Evolutionary conservation across 2,113 vertebrate species (phyloP).

Genomic region (Talpa occidentalis): DNA sequence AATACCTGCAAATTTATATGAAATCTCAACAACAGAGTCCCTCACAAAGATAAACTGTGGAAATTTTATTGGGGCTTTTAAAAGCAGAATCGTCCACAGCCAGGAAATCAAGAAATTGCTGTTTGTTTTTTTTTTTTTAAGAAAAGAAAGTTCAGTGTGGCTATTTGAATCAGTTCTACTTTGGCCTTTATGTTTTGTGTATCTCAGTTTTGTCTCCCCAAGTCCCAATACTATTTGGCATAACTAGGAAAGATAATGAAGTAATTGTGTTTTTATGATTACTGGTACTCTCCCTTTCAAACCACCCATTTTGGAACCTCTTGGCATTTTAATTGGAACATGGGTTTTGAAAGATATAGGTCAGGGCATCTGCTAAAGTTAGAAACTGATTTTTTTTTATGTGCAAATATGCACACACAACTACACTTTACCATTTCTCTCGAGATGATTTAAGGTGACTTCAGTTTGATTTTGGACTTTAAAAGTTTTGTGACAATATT

Average conservation of each 20-base stretch:
- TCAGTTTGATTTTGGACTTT: slow-evolving; percentile 7
- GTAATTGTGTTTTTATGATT: slow-evolving; percentile 24
- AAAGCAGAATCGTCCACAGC: slow-evolving; percentile 16
- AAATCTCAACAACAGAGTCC: slow-evolving; percentile 42
- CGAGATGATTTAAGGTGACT: background rate
- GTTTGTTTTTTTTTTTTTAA: background rate
- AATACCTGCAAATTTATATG: slow-evolving; percentile 59
- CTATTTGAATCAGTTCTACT: slow-evolving; percentile 45
- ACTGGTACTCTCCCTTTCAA: background rate
- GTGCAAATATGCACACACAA: background rate
- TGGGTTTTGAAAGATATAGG: background rate
- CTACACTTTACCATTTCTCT: background rate
- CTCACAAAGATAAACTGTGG: slow-evolving; percentile 25
- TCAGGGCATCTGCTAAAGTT: background rate
- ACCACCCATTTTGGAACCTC: background rate
- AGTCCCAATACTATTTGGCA: background rate
- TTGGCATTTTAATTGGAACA: slow-evolving; percentile 25
- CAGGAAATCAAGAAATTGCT: slow-evolving; percentile 54
- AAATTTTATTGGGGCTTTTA: slow-evolving; percentile 41
- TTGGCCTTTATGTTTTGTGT: slow-evolving; percentile 15
- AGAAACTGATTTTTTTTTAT: background rate
- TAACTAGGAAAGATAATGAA: background rate
- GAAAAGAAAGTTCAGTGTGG: background rate
- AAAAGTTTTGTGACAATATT: background rate
- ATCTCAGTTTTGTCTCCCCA: background rate